A percentile compares a stretch with the other conserved stretches of the same genome.
phyloP scores from a whole-genome alignment of 1,140 invertebrate genomes.

The Achroia grisella region DNA sequence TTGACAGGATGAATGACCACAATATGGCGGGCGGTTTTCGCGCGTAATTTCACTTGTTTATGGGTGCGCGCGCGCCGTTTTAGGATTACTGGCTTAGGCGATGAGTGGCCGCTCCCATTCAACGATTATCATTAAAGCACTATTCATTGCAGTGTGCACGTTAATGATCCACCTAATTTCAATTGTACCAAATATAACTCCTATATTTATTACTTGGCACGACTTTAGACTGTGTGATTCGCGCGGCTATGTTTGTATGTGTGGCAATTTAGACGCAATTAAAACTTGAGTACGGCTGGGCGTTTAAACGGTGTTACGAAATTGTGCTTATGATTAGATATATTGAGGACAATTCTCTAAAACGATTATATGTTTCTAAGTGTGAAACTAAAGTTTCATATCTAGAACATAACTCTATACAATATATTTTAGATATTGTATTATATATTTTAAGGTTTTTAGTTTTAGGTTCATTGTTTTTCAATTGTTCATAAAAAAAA shows the following conservation, averaged over 20 bases:
- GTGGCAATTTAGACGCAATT: slow-evolving; percentile 56
- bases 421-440: no score
- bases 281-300: slow-evolving; percentile 22
- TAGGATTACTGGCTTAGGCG: slow-evolving; percentile 59
- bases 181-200: slow-evolving; percentile 69
- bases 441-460: no score
- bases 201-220: slow-evolving; percentile 66
- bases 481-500: no score
- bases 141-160: slow-evolving; percentile 42
- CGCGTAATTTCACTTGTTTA: slow-evolving; percentile 59
- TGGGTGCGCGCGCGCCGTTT: slow-evolving; percentile 57
- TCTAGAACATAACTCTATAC: no score
- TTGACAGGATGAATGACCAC: slow-evolving; percentile 63
- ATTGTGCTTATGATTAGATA: slow-evolving; percentile 5
- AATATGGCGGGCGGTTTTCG: slow-evolving; percentile 54
- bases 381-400: not conserved
- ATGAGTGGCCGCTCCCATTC: slow-evolving; percentile 57
- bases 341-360: not conserved
- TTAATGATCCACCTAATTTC: slow-evolving; percentile 68
- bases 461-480: no score
- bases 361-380: not conserved
- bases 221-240: slow-evolving; percentile 22
- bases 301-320: slow-evolving; percentile 13
- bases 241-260: slow-evolving; percentile 15
- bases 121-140: slow-evolving; percentile 51